Percentiles rank a stretch among this genome's conserved stretches.
Evolutionary conservation across 2,888 invertebrate genomes (phyloP).

Genomic region (Cactoblastis cactorum): DNA sequence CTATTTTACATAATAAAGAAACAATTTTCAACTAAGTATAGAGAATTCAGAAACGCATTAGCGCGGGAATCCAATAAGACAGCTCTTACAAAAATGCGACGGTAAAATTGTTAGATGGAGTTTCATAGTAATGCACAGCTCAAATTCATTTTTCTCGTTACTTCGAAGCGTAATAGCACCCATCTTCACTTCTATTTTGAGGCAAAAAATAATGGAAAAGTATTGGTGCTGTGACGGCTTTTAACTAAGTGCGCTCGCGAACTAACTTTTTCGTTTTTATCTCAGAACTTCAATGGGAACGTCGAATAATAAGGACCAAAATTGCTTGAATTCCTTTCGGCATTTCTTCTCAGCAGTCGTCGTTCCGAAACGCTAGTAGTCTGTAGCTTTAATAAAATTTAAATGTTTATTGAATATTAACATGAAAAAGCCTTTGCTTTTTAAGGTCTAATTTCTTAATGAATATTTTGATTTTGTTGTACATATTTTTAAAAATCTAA

Average conservation of each 20-base stretch:
- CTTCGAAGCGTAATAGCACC: slow-evolving; percentile 2
- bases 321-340: too few species aligned
- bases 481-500: too few species aligned
- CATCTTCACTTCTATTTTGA: slow-evolving; percentile 6
- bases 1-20: too few species aligned
- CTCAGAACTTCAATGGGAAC: background rate
- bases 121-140: background rate
- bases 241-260: background rate
- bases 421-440: too few species aligned
- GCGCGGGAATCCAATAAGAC: slow-evolving; percentile 5
- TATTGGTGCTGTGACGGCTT: background rate
- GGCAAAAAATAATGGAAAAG: background rate
- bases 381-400: too few species aligned
- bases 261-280: background rate
- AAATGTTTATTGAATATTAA: too few species aligned
- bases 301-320: too few species aligned
- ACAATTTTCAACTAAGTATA: background rate
- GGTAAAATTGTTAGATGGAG: slow-evolving; percentile 2
- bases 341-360: too few species aligned
- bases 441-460: too few species aligned
- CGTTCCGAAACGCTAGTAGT: too few species aligned
- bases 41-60: slow-evolving; percentile 5
- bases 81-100: slow-evolving; percentile 8
- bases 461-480: too few species aligned
- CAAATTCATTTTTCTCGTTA: slow-evolving; percentile 8